phyloP scores from a whole-genome alignment of 2,888 invertebrate species.

The Andricus curvator region DNA sequence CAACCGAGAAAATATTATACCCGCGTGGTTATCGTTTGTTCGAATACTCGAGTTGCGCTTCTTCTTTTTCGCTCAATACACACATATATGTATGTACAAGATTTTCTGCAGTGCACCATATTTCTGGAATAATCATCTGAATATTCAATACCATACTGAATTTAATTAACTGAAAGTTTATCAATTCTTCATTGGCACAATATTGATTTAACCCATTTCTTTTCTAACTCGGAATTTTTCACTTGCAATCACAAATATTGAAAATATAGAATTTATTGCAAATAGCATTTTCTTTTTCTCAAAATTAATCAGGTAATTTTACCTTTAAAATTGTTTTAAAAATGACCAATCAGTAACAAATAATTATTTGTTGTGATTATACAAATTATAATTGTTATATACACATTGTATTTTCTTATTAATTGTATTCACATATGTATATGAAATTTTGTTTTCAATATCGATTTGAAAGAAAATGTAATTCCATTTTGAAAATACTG shows the following conservation, averaged over 20 bases:
- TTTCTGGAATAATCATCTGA: neutral
- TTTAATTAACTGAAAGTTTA: neutral
- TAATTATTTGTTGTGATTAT: too few relatives aligned
- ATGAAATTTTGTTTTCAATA: too few relatives aligned
- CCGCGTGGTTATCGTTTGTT: conserved; percentile 31
- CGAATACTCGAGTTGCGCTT: conserved; percentile 35
- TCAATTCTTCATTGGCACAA: neutral
- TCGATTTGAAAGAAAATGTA: neutral
- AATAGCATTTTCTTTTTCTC: too few relatives aligned
- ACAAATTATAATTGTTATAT: too few relatives aligned
- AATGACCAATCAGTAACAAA: neutral
- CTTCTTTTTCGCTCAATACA: conserved; percentile 5
- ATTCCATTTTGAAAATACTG: neutral
- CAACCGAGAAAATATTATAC: conserved; percentile 32
- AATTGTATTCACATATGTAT: too few relatives aligned
- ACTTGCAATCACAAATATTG: too few relatives aligned
- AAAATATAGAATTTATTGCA: too few relatives aligned
- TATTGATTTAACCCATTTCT: neutral
- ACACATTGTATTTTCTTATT: too few relatives aligned
- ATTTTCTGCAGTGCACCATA: conserved; percentile 27
- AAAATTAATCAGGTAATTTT: too few relatives aligned
- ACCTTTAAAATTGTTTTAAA: neutral
- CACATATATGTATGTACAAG: neutral
- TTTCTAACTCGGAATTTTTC: neutral
- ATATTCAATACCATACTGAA: neutral